These are phyloP conservation scores for Psilopsiagon aurifrons DNA, from an alignment of 2,113 vertebrate genomes.

Conservation along the genomic window DNA sequence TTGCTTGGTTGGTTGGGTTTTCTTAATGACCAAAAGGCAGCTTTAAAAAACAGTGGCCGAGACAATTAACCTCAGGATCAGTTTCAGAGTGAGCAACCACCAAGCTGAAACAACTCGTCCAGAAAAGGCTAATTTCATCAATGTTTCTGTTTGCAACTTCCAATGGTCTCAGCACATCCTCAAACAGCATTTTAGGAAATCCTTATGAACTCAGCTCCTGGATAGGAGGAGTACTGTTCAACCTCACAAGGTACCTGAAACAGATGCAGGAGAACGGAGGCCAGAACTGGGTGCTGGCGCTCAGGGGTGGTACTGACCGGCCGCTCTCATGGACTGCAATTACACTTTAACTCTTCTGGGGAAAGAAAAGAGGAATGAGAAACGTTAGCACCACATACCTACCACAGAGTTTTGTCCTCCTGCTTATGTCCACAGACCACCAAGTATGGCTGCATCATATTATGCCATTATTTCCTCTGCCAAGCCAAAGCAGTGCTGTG, in stretches of 20 bases:
- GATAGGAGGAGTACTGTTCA: rapidly evolving
- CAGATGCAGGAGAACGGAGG: neutral
- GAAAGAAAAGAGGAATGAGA: neutral
- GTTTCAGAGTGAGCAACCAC: neutral
- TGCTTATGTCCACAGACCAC: neutral
- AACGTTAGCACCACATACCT: neutral
- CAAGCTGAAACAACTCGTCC: neutral
- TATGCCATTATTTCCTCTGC: neutral
- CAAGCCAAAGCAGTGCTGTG: neutral
- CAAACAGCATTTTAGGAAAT: neutral
- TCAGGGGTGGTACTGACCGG: too few species aligned
- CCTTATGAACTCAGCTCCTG: neutral
- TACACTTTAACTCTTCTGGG: neutral
- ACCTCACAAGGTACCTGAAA: neutral
- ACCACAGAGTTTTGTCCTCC: neutral
- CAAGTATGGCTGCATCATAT: neutral
- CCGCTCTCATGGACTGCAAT: neutral
- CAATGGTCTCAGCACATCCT: neutral
- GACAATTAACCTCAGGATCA: neutral
- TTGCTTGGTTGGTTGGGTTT: neutral
- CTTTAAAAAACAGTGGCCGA: neutral
- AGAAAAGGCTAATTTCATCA: neutral
- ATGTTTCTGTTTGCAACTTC: neutral
- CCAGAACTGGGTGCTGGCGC: neutral
- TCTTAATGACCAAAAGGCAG: neutral